Evolutionary conservation across 2,113 vertebrate species (phyloP).

Genomic region (Coreoperca whiteheadi): DNA sequence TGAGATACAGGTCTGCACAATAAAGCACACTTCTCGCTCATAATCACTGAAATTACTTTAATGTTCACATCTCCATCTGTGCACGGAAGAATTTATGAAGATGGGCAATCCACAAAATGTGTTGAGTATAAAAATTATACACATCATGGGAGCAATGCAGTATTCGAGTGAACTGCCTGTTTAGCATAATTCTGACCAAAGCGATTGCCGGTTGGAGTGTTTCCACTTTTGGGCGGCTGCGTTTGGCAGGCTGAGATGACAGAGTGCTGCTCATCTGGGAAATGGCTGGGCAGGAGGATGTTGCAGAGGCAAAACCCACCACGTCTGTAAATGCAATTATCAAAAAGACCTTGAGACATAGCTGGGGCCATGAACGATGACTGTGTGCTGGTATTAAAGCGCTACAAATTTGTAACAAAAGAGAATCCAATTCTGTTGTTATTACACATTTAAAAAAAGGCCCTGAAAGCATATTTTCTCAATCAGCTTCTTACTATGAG

Average conservation of each 20-base stretch:
- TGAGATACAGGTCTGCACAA: conserved; percentile 30
- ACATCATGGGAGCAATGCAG: conserved; percentile 14
- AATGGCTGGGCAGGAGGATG: conserved; percentile 59
- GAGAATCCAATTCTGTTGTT: conserved; percentile 12
- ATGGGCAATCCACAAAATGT: conserved; percentile 12
- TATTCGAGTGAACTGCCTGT: conserved; percentile 32
- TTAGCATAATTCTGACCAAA: conserved; percentile 56
- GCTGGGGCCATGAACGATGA: conserved; percentile 24
- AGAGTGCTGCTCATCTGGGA: conserved; percentile 71
- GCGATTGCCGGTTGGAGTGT: conserved; percentile 47
- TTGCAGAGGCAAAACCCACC: conserved; percentile 61
- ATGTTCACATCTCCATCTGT: neutral
- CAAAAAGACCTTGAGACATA: conserved; percentile 59
- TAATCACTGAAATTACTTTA: conserved; percentile 3
- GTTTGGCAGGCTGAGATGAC: conserved; percentile 70
- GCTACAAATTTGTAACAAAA: conserved; percentile 30
- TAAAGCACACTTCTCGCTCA: neutral
- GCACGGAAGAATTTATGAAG: neutral
- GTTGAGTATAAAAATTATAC: conserved; percentile 1
- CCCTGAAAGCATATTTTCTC: conserved; percentile 11
- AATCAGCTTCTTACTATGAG: neutral
- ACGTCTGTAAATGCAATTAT: conserved; percentile 76
- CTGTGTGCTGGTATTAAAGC: conserved; percentile 26
- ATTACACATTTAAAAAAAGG: conserved; percentile 6
- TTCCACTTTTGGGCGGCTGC: conserved; percentile 52